phyloP scores from a whole-genome alignment of 2,888 invertebrate species.

The Conops quadrifasciatus region DNA sequence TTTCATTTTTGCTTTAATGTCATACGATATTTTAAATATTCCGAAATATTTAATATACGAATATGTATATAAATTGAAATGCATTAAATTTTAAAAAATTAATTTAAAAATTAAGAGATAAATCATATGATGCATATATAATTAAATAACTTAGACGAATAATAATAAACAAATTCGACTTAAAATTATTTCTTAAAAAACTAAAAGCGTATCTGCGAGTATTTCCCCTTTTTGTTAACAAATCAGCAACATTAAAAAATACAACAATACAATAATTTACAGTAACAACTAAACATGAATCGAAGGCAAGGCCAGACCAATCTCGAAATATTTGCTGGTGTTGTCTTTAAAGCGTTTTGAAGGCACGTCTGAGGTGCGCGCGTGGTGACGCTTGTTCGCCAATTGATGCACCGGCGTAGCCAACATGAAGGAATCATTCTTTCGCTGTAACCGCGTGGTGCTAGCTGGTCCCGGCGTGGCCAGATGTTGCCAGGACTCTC shows the following conservation, averaged over 20 bases:
- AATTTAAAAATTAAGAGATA: conserved; percentile 48
- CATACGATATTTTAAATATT: too few species aligned
- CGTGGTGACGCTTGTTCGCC: conserved; percentile 28
- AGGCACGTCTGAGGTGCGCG: background rate
- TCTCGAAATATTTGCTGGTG: conserved; percentile 58
- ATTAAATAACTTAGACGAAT: conserved; percentile 25
- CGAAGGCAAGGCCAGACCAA: conserved; percentile 61
- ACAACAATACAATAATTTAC: conserved; percentile 6
- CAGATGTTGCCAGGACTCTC: conserved; percentile 44
- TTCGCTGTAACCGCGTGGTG: background rate
- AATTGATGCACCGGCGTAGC: conserved; percentile 52
- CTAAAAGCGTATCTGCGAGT: conserved; percentile 62
- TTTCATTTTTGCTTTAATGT: too few species aligned
- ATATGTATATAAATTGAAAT: conserved; percentile 21
- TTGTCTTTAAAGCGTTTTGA: conserved; percentile 55
- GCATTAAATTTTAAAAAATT: conserved; percentile 56
- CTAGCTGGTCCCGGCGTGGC: conserved; percentile 47
- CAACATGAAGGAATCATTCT: conserved; percentile 52
- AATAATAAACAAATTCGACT: conserved; percentile 31
- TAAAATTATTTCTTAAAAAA: conserved; percentile 43
- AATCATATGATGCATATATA: conserved; percentile 39
- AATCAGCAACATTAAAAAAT: conserved; percentile 25
- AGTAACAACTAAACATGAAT: conserved; percentile 54
- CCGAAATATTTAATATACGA: conserved; percentile 25
- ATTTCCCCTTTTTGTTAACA: conserved; percentile 62